Base-by-base conservation (phyloP, 2,797 vertebrate genomes). In the Phrynocephalus forsythii region DNA sequence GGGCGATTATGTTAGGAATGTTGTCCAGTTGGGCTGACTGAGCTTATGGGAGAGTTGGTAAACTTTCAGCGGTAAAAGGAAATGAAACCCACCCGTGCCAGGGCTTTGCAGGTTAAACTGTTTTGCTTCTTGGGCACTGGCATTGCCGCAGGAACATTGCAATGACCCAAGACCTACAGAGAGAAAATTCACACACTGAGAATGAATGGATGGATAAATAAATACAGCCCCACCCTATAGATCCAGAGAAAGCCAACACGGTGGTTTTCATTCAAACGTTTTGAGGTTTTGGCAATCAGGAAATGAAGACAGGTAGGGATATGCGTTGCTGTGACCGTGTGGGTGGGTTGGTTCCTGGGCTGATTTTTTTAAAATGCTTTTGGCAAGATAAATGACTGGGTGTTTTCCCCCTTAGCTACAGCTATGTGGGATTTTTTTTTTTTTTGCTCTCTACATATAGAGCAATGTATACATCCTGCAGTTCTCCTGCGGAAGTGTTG, bases 351-450 rank as follows among this genome's bases (percentile, higher is more conserved):
- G 13, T 60, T 18, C 38, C 38, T 33, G 3, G 52, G 28, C 56
- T 33, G 18, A 22, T 77, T 72, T 72, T 11, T 26, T 68, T 2
- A 8, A n/a, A 71, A 73, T 88, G 69, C 93, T 92, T 90, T 88
- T 93, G 92, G 93, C 92, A 86, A 89, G 69, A 91, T 24, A 81
- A 67, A 67, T 68, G 89, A 56, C 89, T 94, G 94, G 91, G 93
- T 92, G 76, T 89, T 86, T 91, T 44, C 5, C 5, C 92, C 94
- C 93, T 86, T 90, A 93, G 1, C 90, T 93, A 91, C 94, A 95
- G 94, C 92, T 93, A 92, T 90, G 92, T 63, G 76, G 89, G 82
- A 66, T 91, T 89, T 90, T 84, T 84, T 91, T 84, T 84, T 91
- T 89, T 87, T 85, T 33, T 33, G 91, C 88, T 88, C 72, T 0